phyloP scores from a whole-genome alignment of 2,797 vertebrate species.

The Leptodactylus fallax region DNA sequence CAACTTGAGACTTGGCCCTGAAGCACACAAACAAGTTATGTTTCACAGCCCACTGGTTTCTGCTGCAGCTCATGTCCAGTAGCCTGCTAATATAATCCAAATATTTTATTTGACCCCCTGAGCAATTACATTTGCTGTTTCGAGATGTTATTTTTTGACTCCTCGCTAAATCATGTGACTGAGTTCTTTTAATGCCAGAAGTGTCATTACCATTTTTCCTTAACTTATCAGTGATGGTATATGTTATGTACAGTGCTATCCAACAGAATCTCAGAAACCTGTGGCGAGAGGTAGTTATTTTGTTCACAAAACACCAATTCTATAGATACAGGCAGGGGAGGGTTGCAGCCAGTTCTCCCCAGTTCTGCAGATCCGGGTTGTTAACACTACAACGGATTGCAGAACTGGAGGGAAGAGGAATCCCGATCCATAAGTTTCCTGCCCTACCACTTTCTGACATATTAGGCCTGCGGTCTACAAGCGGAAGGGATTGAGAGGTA shows the following conservation, averaged over 20 bases:
- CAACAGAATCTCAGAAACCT: background rate
- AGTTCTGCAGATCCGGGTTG: no score
- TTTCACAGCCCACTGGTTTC: slow-evolving; percentile 38
- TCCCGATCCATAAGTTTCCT: no score
- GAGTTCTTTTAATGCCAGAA: background rate
- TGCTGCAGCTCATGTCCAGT: slow-evolving; percentile 29
- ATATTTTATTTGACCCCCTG: slow-evolving; percentile 48
- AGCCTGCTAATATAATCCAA: slow-evolving; percentile 8
- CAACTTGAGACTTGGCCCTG: slow-evolving; percentile 16
- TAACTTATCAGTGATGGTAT: background rate
- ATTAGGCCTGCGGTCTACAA: no score
- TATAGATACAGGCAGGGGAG: no score
- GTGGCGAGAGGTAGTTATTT: no score
- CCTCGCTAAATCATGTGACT: background rate
- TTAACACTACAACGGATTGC: no score
- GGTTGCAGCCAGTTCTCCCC: no score
- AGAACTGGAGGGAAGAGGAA: no score
- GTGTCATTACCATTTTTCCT: accelerated
- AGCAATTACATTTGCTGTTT: slow-evolving; percentile 23
- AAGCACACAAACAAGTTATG: slow-evolving; percentile 52
- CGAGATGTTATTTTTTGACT: background rate
- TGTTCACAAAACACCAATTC: no score
- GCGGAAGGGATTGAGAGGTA: no score
- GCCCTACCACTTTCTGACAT: no score
- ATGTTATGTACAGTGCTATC: background rate